phyloP scores from a whole-genome alignment of 2,888 invertebrate genomes.

The Tridacna gigas region DNA sequence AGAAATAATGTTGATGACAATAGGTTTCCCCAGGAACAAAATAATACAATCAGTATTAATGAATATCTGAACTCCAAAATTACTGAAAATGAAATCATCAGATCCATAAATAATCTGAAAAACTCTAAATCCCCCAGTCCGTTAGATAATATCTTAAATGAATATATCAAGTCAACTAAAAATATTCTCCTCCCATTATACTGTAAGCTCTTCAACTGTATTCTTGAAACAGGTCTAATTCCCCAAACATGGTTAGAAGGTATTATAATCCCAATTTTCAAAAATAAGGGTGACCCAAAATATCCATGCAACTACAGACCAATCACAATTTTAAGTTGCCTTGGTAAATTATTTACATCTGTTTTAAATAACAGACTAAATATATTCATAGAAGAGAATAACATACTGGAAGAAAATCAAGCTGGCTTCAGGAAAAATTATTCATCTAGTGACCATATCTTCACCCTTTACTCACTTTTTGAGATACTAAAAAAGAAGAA shows the following conservation, averaged over 20 bases:
- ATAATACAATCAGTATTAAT: neutral
- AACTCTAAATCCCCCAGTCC: neutral
- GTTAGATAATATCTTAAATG: neutral
- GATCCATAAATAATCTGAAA: neutral
- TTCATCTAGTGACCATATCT: neutral
- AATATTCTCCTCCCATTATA: neutral
- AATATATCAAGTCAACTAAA: neutral
- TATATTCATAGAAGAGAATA: neutral
- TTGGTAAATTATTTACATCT: neutral
- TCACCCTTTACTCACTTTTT: neutral
- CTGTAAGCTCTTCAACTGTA: neutral
- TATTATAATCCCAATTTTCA: neutral
- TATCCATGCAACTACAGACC: neutral
- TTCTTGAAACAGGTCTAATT: neutral
- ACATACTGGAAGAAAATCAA: neutral
- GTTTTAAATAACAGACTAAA: neutral
- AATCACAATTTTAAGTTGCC: conserved; percentile 6
- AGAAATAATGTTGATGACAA: neutral
- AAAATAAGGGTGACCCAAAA: neutral
- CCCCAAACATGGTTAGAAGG: neutral
- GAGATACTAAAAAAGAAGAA: conserved; percentile 1
- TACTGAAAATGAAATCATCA: neutral
- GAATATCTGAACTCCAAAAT: neutral
- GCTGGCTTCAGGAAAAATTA: conserved; percentile 1
- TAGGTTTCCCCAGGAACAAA: neutral